A percentile compares a stretch with the other conserved stretches of the same genome.
phyloP scores from a whole-genome alignment of 2,888 invertebrate genomes.

The Copidosoma aretas region DNA sequence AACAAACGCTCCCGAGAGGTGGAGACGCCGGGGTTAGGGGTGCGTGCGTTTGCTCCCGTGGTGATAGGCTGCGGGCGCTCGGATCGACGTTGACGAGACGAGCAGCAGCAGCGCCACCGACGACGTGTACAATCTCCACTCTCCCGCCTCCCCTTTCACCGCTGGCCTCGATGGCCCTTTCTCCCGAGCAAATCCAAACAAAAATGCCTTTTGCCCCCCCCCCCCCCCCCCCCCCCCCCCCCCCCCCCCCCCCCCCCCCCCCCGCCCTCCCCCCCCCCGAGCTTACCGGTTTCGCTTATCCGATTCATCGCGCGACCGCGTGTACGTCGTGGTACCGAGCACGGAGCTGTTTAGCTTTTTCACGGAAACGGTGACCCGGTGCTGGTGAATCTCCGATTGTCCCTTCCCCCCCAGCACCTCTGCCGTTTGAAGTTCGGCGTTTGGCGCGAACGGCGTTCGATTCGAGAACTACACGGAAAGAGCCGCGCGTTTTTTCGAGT shows the following conservation, averaged over 20 bases:
- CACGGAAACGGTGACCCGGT: constrained; percentile 29
- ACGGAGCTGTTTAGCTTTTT: too few relatives aligned
- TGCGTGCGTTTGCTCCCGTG: constrained; percentile 50
- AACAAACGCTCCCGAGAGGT: background rate
- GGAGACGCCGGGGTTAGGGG: constrained; percentile 7
- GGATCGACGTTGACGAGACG: constrained; percentile 50
- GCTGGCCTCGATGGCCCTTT: background rate
- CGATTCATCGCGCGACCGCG: too few relatives aligned
- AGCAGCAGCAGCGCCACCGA: background rate
- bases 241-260: background rate
- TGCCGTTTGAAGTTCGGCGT: too few relatives aligned
- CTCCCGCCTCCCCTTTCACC: background rate
- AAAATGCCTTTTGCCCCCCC: constrained; percentile 4
- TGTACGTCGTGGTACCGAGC: too few relatives aligned
- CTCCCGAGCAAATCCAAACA: constrained; percentile 9
- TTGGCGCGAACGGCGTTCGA: too few relatives aligned
- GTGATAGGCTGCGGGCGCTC: constrained; percentile 37
- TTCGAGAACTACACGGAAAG: too few relatives aligned
- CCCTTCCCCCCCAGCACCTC: too few relatives aligned
- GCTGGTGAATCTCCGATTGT: too few relatives aligned
- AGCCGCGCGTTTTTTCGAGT: too few relatives aligned
- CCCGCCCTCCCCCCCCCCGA: background rate
- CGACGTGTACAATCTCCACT: background rate
- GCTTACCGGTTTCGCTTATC: background rate
- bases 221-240: background rate